Conservation (phyloP, 2,888 invertebrate species). For the Phrixothrix hirtus region DNA sequence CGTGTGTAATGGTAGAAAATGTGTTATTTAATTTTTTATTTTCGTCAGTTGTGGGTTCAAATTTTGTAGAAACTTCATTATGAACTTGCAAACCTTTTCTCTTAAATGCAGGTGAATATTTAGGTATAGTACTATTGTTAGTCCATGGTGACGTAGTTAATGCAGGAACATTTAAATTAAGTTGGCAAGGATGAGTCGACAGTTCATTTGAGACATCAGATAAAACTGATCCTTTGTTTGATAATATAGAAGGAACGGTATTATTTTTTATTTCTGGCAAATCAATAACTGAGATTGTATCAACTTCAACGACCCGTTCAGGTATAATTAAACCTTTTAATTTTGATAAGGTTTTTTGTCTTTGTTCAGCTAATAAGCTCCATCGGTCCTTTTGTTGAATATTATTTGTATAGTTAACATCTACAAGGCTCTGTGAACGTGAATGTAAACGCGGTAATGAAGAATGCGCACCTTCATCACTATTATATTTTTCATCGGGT, state of each 20-base stretch:
- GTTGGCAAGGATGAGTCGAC: constrained; percentile 11
- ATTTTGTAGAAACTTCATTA: too few relatives aligned
- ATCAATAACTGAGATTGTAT: constrained; percentile 68
- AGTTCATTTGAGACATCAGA: not conserved
- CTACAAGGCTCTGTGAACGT: constrained; percentile 59
- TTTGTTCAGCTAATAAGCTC: constrained; percentile 77
- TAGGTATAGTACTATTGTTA: constrained; percentile 65
- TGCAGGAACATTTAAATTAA: constrained; percentile 26
- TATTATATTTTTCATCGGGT: constrained; percentile 21
- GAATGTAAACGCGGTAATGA: constrained; percentile 46
- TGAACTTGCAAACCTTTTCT: constrained; percentile 63
- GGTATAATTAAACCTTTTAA: constrained; percentile 87
- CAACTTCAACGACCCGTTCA: constrained; percentile 64
- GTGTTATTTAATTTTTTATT: too few relatives aligned
- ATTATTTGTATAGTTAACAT: constrained; percentile 48
- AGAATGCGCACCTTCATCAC: constrained; percentile 31
- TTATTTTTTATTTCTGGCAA: constrained; percentile 83
- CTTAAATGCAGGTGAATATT: constrained; percentile 83
- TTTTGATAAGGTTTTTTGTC: constrained; percentile 81
- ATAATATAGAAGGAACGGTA: constrained; percentile 48
- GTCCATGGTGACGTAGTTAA: constrained; percentile 51
- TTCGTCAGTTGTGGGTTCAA: too few relatives aligned
- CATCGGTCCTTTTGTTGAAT: constrained; percentile 58
- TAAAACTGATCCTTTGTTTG: not conserved
- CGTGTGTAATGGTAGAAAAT: too few relatives aligned